A percentile compares a stretch with the other conserved stretches of the same genome.
These are phyloP conservation scores for Arrhamphus sclerolepis DNA, from an alignment of 2,797 vertebrate genomes.

Conservation along the genomic window DNA sequence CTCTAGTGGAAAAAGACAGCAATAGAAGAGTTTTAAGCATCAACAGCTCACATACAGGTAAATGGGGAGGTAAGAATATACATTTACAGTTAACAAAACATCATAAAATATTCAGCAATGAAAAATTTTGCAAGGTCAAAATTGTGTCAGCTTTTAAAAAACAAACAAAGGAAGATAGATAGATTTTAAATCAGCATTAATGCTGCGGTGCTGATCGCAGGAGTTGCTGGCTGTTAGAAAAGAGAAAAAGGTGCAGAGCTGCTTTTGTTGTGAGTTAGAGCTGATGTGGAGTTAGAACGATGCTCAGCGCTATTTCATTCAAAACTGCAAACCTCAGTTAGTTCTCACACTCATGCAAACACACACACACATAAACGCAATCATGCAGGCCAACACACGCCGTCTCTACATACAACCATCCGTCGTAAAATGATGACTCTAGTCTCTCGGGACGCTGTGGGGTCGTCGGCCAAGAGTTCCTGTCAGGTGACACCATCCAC, in stretches of 20 bases:
- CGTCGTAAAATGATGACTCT: slow-evolving; percentile 95
- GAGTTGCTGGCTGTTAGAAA: slow-evolving; percentile 74
- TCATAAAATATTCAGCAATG: neutral
- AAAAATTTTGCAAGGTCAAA: neutral
- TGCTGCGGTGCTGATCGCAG: slow-evolving; percentile 28
- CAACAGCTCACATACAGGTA: neutral
- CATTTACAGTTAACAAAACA: neutral
- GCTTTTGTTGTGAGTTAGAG: slow-evolving; percentile 53
- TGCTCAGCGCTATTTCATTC: neutral
- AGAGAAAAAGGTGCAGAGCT: slow-evolving; percentile 36
- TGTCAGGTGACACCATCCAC: slow-evolving; percentile 83
- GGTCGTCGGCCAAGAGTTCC: slow-evolving; percentile 92
- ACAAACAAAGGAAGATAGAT: slow-evolving; percentile 1
- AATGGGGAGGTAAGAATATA: neutral
- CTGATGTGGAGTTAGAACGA: slow-evolving; percentile 57
- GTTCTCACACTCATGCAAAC: slow-evolving; percentile 39
- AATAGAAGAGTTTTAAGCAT: slow-evolving; percentile 6
- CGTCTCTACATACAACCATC: slow-evolving; percentile 97
- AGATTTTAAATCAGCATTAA: slow-evolving; percentile 15
- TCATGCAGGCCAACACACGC: slow-evolving; percentile 31
- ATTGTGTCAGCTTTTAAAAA: neutral
- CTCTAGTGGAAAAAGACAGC: slow-evolving; percentile 25
- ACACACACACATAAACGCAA: slow-evolving; percentile 32
- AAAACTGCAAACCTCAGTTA: slow-evolving; percentile 48
- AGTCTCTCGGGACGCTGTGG: slow-evolving; percentile 89